Conservation (phyloP, 2,797 vertebrate genomes). For the Peromyscus nudipes region DNA sequence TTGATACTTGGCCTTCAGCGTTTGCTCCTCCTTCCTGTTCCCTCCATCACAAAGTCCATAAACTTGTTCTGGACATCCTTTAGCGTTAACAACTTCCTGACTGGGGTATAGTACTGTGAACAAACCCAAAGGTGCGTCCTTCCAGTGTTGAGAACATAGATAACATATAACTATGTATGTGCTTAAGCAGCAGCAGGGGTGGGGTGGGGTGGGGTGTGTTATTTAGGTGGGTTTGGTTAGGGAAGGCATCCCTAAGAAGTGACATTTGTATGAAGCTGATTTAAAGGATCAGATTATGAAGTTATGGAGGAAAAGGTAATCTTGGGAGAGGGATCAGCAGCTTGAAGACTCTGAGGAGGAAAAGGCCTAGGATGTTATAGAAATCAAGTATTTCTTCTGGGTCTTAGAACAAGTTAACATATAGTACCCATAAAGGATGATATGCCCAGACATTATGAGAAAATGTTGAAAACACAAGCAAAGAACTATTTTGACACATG, state of each 20-base stretch:
- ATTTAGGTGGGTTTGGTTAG: background rate
- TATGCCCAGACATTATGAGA: background rate
- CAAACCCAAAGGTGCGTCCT: background rate
- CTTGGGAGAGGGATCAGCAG: background rate
- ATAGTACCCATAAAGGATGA: background rate
- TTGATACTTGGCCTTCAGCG: background rate
- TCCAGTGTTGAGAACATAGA: background rate
- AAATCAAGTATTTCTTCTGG: background rate
- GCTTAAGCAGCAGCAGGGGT: background rate
- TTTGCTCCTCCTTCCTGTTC: background rate
- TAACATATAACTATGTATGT: background rate
- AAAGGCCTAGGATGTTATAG: background rate
- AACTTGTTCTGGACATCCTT: background rate
- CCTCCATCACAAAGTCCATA: background rate
- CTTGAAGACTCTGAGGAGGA: background rate
- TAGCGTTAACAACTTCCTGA: background rate
- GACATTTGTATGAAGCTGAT: background rate
- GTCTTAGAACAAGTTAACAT: background rate
- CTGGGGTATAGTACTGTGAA: background rate
- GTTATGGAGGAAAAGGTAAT: background rate
- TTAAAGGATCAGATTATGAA: background rate
- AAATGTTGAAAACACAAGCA: background rate
- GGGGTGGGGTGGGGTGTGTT: background rate
- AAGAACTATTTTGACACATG: background rate
- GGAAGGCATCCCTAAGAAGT: background rate